Conservation (phyloP, 2,888 invertebrate species). For the Drosophila emarginata region DNA sequence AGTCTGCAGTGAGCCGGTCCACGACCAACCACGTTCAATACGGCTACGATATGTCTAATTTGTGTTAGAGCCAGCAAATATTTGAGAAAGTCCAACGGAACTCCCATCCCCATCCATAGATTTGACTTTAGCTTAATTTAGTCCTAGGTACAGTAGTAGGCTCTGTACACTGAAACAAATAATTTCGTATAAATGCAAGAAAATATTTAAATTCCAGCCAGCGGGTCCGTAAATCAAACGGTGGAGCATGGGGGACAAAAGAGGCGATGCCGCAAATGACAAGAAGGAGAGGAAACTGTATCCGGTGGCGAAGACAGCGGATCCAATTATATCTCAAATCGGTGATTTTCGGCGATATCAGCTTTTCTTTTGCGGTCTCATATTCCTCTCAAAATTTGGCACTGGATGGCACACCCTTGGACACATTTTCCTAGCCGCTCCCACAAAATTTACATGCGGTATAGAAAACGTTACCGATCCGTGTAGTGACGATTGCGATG, state of each 20-base stretch:
- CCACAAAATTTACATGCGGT: conserved; percentile 85
- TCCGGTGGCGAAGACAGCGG: conserved; percentile 74
- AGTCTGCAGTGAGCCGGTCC: conserved; percentile 36
- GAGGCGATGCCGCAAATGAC: background rate
- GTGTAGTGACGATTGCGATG: conserved; percentile 85
- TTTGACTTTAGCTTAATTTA: background rate
- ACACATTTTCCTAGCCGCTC: conserved; percentile 90
- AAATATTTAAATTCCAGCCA: background rate
- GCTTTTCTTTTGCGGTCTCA: conserved; percentile 87
- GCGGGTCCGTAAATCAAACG: background rate
- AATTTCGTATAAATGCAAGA: no score
- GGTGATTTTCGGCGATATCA: conserved; percentile 90
- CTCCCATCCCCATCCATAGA: background rate
- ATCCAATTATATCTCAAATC: conserved; percentile 87
- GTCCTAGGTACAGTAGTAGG: background rate
- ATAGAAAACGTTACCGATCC: conserved; percentile 75
- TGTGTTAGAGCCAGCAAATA: conserved; percentile 36
- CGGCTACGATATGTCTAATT: conserved; percentile 43
- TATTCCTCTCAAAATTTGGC: conserved; percentile 89
- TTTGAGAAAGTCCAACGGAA: conserved; percentile 43
- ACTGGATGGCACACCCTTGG: conserved; percentile 92
- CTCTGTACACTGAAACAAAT: conserved; percentile 12
- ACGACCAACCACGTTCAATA: conserved; percentile 13
- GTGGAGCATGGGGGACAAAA: background rate
- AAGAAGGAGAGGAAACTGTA: background rate